Evolutionary conservation across 2,797 vertebrate genomes (phyloP), one percentile per base, ranked within the genome.

Genomic region (Bufotes viridis): DNA sequence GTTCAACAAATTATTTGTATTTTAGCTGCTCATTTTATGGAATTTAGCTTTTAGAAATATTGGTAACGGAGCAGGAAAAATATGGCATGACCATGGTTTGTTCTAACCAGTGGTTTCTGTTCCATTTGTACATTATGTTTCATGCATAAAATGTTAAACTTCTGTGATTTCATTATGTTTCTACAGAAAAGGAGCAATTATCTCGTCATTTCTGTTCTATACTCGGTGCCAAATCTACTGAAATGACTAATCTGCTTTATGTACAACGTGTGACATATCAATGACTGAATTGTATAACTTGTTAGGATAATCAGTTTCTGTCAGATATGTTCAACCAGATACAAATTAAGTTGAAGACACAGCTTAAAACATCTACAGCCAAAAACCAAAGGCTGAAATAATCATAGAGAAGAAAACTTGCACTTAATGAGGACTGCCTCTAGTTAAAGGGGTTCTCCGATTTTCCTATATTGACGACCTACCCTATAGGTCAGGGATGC

Each of bases 191-290:
- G 29, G 49, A 74, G 20, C n/a, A 29, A 84, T 70, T 57, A 72
- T 84, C 65, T 55, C 15, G 82, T 84, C 82, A 84, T 22, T 74
- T 17, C 51, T 58, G 17, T 72, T 57, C 24, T 84, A 51, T 58
- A 58, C 24, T 57, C 49, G 9, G 69, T 26, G 49, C 29, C 80
- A 82, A 65, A 49, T 63, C 10, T 76, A n/a, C 22, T 53, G 22
- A 49, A 22, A 58, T 72, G 53, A 29, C 67, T 58, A 84, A 72
- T 53, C n/a, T 72, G 67, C 58, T 72, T 84, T 74, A 72, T 29
- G 69, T 84, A 74, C 67, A 72, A 72, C 58, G n/a, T 84, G 67
- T 72, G 34, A 29, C 57, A 34, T 84, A 55, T 53, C 61, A 74
- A 55, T 74, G 29, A 72, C 24, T 57, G 67, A 55, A 74, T 84